Conservation (phyloP, 2,888 invertebrate species). For the Balanococcus diminutus region DNA sequence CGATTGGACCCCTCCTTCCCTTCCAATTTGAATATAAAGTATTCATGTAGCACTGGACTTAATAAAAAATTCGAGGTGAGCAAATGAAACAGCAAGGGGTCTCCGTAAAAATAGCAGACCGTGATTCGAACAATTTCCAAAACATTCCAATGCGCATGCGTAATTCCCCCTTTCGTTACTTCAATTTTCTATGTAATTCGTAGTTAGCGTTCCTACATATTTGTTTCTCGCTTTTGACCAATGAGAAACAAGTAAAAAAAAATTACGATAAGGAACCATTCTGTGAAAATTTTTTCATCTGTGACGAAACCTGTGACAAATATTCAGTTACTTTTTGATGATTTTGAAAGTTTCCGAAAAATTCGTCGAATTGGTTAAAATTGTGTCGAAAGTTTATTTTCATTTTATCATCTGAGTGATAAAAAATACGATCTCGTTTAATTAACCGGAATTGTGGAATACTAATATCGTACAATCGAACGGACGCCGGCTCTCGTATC, state of each 20-base stretch:
- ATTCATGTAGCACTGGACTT: no score
- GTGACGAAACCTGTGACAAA: conserved; percentile 17
- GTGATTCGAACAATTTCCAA: conserved; percentile 88
- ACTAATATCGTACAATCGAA: background rate
- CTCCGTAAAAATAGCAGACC: no score
- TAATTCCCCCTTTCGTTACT: no score
- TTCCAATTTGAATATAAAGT: no score
- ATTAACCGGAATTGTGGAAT: background rate
- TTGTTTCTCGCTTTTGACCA: background rate
- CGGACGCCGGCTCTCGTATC: background rate
- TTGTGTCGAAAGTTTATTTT: background rate
- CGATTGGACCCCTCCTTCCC: no score
- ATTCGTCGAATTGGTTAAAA: background rate
- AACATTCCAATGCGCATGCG: conserved; percentile 63
- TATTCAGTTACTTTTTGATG: conserved; percentile 15
- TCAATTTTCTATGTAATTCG: background rate
- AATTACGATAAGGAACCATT: background rate
- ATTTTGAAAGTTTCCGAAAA: background rate
- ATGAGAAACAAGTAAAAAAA: background rate
- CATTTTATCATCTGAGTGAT: conserved; percentile 20
- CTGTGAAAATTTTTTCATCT: background rate
- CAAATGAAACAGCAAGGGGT: no score
- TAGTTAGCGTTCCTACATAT: background rate
- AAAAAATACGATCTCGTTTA: conserved; percentile 5
- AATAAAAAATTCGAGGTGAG: no score